Conservation (phyloP, 2,113 vertebrate species). For the Tachysurus vachellii region DNA sequence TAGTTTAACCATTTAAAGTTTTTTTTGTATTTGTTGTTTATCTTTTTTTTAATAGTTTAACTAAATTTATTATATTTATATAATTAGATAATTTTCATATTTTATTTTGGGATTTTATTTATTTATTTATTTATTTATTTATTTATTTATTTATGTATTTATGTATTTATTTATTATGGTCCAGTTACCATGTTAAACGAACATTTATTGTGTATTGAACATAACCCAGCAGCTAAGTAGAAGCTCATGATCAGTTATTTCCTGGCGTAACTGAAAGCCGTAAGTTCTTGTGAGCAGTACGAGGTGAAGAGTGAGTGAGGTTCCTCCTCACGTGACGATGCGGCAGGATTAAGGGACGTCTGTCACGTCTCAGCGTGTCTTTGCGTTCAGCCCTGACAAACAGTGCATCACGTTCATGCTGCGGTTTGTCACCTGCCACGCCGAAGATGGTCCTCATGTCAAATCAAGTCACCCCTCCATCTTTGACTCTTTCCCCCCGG, state of each 20-base stretch:
- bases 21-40: no score
- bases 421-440: background rate
- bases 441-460: background rate
- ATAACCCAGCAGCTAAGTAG: no score
- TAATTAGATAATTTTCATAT: no score
- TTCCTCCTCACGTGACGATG: background rate
- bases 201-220: no score
- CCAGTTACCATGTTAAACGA: no score
- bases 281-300: background rate
- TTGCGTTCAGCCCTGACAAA: background rate
- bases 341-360: background rate
- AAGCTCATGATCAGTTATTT: background rate
- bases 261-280: background rate
- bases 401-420: background rate
- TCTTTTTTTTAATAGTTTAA: no score
- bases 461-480: slow-evolving; percentile 24
- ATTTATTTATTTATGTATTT: no score
- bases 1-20: no score
- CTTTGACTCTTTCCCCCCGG: slow-evolving; percentile 25
- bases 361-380: background rate
- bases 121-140: no score
- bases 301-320: background rate
- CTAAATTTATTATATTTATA: no score
- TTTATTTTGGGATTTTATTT: no score
- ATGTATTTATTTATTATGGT: no score